These are phyloP conservation scores for Leistus spinibarbis DNA, from an alignment of 2,888 invertebrate genomes.

Conservation along the genomic window DNA sequence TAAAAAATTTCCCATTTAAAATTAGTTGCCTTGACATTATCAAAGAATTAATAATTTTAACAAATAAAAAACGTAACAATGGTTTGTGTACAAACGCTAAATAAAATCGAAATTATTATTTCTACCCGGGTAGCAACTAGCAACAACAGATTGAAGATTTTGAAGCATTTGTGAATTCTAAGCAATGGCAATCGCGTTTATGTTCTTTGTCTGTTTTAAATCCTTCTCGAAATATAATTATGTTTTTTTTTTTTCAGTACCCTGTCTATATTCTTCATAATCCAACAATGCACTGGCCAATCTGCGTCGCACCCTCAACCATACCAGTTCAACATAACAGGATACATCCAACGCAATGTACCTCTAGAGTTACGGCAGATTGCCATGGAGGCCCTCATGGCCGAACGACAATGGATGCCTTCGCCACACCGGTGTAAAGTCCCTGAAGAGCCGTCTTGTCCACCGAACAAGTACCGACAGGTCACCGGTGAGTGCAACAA, in stretches of 20 bases:
- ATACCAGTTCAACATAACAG: constrained; percentile 49
- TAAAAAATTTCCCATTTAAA: no score
- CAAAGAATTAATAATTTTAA: no score
- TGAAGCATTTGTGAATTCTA: no score
- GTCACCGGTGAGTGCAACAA: constrained; percentile 89
- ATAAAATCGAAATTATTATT: no score
- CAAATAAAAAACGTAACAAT: no score
- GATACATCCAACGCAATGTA: constrained; percentile 50
- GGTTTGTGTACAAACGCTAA: no score
- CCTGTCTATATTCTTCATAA: not conserved
- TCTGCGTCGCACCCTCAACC: not conserved
- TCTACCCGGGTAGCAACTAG: no score
- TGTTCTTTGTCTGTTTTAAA: no score
- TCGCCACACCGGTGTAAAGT: constrained; percentile 44
- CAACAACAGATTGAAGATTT: no score
- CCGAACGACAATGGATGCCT: constrained; percentile 46
- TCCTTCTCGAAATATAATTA: not conserved
- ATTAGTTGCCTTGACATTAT: no score
- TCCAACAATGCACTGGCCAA: not conserved
- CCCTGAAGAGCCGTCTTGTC: constrained; percentile 67
- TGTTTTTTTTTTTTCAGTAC: not conserved
- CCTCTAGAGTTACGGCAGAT: constrained; percentile 52
- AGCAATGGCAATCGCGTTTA: no score
- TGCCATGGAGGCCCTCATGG: constrained; percentile 50
- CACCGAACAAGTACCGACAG: constrained; percentile 82